Percentiles rank a stretch among this genome's conserved stretches.
These are phyloP conservation scores for Villa cingulata DNA, from an alignment of 2,888 invertebrate species.

Conservation along the genomic window DNA sequence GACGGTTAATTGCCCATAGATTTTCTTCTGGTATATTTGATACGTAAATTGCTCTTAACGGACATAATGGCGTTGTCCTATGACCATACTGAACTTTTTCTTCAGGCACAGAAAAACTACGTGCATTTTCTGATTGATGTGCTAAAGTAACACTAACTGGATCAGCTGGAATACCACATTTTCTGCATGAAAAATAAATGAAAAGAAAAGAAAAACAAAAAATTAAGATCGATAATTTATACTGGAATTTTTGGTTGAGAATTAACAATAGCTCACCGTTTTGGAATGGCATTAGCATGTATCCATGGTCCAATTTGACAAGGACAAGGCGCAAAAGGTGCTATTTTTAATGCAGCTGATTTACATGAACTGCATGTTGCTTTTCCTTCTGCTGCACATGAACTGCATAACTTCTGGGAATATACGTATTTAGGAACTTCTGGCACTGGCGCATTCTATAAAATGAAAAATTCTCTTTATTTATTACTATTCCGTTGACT, in stretches of 20 bases:
- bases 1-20: constrained; percentile 38
- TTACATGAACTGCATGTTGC: background rate
- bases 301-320: background rate
- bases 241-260: too few species aligned
- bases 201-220: background rate
- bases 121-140: constrained; percentile 31
- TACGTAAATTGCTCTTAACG: constrained; percentile 21
- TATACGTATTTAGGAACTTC: too few species aligned
- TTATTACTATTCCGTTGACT: too few species aligned
- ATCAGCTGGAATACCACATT: constrained; percentile 32
- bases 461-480: too few species aligned
- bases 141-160: constrained; percentile 39
- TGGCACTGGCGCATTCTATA: too few species aligned
- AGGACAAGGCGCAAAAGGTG: background rate
- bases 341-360: background rate
- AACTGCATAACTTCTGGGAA: background rate
- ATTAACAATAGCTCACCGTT: background rate
- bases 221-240: too few species aligned
- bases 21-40: constrained; percentile 39
- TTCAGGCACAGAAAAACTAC: constrained; percentile 34
- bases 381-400: background rate
- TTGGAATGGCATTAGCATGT: background rate
- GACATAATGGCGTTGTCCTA: constrained; percentile 36
- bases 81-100: constrained; percentile 42
- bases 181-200: too few species aligned